phyloP scores from a whole-genome alignment of 2,113 vertebrate genomes.

The Semicossyphus pulcher region DNA sequence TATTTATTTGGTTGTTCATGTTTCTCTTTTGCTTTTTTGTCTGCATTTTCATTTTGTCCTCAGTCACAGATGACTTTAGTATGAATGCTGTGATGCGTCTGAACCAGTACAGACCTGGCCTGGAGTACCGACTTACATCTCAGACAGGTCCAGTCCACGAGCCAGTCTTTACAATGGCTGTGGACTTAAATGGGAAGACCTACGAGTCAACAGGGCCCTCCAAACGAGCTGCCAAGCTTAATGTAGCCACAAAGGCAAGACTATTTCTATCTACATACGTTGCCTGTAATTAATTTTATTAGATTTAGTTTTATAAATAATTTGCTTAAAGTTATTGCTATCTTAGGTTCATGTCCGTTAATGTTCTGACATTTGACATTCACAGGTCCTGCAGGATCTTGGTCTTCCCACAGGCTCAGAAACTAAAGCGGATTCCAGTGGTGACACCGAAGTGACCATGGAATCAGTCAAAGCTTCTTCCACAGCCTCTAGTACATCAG shows the following conservation, averaged over 20 bases:
- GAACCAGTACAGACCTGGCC: slow-evolving; percentile 93
- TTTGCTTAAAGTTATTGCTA: background rate
- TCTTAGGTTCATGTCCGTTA: background rate
- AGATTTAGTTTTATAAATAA: background rate
- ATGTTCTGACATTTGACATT: background rate
- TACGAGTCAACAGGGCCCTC: slow-evolving; percentile 93
- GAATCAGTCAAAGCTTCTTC: slow-evolving; percentile 59
- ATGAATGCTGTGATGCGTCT: slow-evolving; percentile 97
- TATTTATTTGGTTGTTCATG: background rate
- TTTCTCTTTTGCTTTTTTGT: background rate
- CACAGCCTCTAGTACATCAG: slow-evolving; percentile 32
- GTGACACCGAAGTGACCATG: slow-evolving; percentile 77
- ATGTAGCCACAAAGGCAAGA: slow-evolving; percentile 92
- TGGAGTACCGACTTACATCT: slow-evolving; percentile 92
- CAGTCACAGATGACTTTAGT: slow-evolving; percentile 87
- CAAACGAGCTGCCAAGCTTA: slow-evolving; percentile 93
- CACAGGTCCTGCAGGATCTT: slow-evolving; percentile 92
- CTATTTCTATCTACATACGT: background rate
- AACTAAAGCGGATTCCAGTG: slow-evolving; percentile 76
- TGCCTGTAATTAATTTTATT: background rate
- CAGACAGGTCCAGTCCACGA: slow-evolving; percentile 95
- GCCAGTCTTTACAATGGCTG: slow-evolving; percentile 95
- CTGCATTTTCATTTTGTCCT: background rate
- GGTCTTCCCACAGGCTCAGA: slow-evolving; percentile 89
- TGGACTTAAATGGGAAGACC: slow-evolving; percentile 91